Evolutionary conservation across 1,140 invertebrate species (phyloP).

Genomic region (Diorhabda carinulata): DNA sequence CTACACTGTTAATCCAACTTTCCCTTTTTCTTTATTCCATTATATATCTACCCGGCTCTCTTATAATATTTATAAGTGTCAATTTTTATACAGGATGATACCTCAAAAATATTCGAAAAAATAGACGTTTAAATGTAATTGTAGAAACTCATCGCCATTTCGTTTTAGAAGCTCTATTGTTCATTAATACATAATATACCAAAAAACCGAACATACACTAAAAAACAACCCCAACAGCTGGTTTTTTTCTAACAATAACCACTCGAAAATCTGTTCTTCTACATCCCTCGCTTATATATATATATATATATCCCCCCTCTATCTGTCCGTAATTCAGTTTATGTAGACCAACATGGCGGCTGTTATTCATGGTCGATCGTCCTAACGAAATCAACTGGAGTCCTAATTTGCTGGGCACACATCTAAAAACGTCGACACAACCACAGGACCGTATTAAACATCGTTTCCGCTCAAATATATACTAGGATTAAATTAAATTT

Average conservation of each 20-base stretch:
- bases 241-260: conserved; percentile 5
- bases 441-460: too few relatives aligned
- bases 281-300: not conserved
- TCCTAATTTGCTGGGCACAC: not conserved
- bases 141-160: not conserved
- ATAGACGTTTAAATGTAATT: too few relatives aligned
- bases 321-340: not conserved
- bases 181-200: not conserved
- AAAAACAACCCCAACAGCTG: conserved; percentile 6
- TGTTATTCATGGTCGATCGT: not conserved
- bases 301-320: not conserved
- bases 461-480: too few relatives aligned
- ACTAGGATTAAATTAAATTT: too few relatives aligned
- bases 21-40: too few relatives aligned
- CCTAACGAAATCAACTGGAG: conserved; percentile 1
- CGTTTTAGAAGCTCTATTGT: not conserved
- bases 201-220: not conserved
- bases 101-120: too few relatives aligned
- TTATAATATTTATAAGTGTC: too few relatives aligned
- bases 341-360: conserved; percentile 1
- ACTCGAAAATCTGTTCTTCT: conserved; percentile 10
- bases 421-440: not conserved
- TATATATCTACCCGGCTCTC: too few relatives aligned
- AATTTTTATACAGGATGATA: too few relatives aligned
- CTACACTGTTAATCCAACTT: too few relatives aligned